A percentile compares a stretch with the other conserved stretches of the same genome.
Conservation (phyloP, 2,797 vertebrate genomes). For the Fistularia commersonii region DNA sequence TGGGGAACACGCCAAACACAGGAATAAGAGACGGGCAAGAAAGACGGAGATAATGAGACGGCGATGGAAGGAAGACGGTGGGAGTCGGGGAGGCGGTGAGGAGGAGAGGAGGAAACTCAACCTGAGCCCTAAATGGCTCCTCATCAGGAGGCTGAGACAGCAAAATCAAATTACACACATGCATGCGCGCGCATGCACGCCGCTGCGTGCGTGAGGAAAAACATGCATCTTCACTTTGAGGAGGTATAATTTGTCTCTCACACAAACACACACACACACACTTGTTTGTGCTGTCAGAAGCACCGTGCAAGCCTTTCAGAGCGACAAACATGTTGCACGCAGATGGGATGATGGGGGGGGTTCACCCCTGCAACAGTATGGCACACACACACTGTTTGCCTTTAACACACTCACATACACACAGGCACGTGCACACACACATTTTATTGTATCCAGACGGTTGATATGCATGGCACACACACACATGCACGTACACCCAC, state of each 20-base stretch:
- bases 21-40: conserved; percentile 22
- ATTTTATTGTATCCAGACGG: background rate
- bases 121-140: conserved; percentile 63
- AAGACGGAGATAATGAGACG: conserved; percentile 53
- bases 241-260: conserved; percentile 1
- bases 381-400: conserved; percentile 24
- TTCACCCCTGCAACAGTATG: too few relatives aligned
- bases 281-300: background rate
- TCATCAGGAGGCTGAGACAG: conserved; percentile 63
- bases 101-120: conserved; percentile 63
- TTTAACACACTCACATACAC: conserved; percentile 25
- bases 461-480: conserved; percentile 22
- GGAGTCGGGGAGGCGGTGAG: conserved; percentile 51
- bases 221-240: too few relatives aligned
- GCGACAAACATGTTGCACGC: conserved; percentile 21
- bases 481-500: conserved; percentile 23
- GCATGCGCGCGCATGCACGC: conserved; percentile 1
- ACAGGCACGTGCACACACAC: conserved; percentile 3
- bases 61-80: conserved; percentile 58
- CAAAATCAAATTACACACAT: conserved; percentile 54
- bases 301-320: conserved; percentile 10
- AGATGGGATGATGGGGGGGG: too few relatives aligned
- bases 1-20: conserved; percentile 10
- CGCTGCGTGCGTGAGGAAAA: conserved; percentile 12
- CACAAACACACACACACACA: conserved; percentile 7